phyloP scores from a whole-genome alignment of 1,140 invertebrate species.

The Aphis gossypii region DNA sequence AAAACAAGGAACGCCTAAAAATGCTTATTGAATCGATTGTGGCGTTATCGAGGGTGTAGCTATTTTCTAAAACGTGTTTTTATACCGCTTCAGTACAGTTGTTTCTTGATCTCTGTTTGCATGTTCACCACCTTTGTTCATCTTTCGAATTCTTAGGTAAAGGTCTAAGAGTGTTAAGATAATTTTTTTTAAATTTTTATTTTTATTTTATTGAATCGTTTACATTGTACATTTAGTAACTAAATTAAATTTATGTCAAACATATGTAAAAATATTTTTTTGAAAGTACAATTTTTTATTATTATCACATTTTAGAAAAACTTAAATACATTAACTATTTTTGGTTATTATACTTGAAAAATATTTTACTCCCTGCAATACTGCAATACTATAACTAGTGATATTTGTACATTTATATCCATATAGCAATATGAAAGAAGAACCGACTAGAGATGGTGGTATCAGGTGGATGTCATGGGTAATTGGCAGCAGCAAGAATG shows the following conservation, averaged over 20 bases:
- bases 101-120: background rate
- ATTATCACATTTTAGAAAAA: background rate
- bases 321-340: background rate
- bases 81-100: constrained; percentile 46
- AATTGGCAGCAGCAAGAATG: constrained; percentile 12
- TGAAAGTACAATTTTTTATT: background rate
- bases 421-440: constrained; percentile 39
- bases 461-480: constrained; percentile 56
- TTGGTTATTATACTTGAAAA: background rate
- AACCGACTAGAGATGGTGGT: constrained; percentile 33
- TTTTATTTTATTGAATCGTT: background rate
- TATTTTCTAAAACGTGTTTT: constrained; percentile 43
- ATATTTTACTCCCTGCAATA: background rate
- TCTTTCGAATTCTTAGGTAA: background rate
- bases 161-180: background rate
- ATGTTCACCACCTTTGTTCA: background rate
- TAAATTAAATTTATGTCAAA: background rate
- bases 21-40: constrained; percentile 43
- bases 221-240: background rate
- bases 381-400: background rate
- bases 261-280: background rate
- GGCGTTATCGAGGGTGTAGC: constrained; percentile 9
- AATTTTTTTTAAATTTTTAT: background rate
- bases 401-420: background rate
- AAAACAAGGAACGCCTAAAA: constrained; percentile 56